These are phyloP conservation scores for Phrynosoma blainvillii DNA, from an alignment of 2,113 vertebrate genomes.

Conservation along the genomic window DNA sequence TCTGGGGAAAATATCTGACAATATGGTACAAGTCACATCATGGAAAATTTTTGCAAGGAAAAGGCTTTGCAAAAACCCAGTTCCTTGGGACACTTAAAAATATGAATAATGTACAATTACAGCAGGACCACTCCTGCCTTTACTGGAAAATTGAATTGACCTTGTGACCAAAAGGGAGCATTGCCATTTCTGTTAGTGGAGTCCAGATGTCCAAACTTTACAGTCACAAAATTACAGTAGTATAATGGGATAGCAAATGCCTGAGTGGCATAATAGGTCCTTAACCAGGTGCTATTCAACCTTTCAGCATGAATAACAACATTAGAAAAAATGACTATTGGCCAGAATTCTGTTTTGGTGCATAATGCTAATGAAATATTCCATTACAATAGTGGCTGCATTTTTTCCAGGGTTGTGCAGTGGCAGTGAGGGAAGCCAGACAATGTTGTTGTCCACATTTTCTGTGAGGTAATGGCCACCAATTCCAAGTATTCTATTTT, in stretches of 20 bases:
- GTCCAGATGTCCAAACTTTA: background rate
- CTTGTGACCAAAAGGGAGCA: constrained; percentile 12
- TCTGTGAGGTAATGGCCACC: too few relatives aligned
- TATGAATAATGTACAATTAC: constrained; percentile 43
- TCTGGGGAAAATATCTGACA: constrained; percentile 45
- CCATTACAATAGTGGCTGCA: too few relatives aligned
- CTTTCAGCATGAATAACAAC: background rate
- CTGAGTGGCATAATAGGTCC: background rate
- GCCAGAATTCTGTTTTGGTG: too few relatives aligned
- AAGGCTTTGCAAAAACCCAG: constrained; percentile 39
- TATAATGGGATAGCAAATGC: constrained; percentile 14
- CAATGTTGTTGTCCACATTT: too few relatives aligned
- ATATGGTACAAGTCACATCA: constrained; percentile 56
- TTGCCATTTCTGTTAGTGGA: background rate
- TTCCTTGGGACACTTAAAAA: constrained; percentile 60
- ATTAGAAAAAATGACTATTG: background rate
- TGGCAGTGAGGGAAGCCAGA: too few relatives aligned
- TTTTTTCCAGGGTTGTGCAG: too few relatives aligned
- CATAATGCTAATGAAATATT: too few relatives aligned
- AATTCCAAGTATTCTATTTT: background rate
- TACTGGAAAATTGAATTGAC: constrained; percentile 25
- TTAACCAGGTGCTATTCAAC: background rate
- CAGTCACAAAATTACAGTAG: background rate
- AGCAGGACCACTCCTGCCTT: constrained; percentile 45
- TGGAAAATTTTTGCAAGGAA: constrained; percentile 58